Percentiles rank a stretch among this genome's conserved stretches.
Evolutionary conservation across 2,113 vertebrate species (phyloP).

Genomic region (Hippocampus zosterae): DNA sequence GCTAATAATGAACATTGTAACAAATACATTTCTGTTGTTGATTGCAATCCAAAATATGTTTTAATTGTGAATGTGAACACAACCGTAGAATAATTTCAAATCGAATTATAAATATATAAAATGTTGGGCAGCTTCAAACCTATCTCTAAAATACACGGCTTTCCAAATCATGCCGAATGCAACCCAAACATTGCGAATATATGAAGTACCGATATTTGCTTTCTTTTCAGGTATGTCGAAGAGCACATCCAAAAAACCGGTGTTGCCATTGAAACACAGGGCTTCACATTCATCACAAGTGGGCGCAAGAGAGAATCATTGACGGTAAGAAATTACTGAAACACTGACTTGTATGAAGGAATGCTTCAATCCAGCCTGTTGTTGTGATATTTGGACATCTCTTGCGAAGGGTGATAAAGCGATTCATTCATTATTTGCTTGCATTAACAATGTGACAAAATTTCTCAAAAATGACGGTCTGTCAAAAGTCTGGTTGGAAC

Average conservation of each 20-base stretch:
- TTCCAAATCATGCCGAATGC: background rate
- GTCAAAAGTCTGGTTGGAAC: too few species aligned
- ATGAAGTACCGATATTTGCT: background rate
- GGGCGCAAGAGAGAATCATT: slow-evolving; percentile 77
- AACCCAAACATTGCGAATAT: background rate
- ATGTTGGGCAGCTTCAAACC: background rate
- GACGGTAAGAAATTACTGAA: slow-evolving; percentile 60
- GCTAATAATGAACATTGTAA: background rate
- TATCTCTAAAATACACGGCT: background rate
- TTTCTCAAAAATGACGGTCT: too few species aligned
- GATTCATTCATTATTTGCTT: slow-evolving; percentile 7
- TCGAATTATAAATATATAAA: background rate
- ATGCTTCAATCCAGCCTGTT: background rate
- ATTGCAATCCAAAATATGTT: background rate
- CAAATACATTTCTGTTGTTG: background rate
- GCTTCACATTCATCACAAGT: slow-evolving; percentile 78
- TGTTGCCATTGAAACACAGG: slow-evolving; percentile 79
- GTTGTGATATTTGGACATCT: background rate
- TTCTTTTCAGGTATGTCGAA: slow-evolving; percentile 72
- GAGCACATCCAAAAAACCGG: slow-evolving; percentile 79
- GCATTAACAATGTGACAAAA: background rate
- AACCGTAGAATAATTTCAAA: background rate
- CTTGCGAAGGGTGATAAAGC: slow-evolving; percentile 17
- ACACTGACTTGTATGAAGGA: background rate
- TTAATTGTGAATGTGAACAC: background rate